These are phyloP conservation scores for Elysia crispata DNA, from an alignment of 2,888 invertebrate species.

Conservation along the genomic window DNA sequence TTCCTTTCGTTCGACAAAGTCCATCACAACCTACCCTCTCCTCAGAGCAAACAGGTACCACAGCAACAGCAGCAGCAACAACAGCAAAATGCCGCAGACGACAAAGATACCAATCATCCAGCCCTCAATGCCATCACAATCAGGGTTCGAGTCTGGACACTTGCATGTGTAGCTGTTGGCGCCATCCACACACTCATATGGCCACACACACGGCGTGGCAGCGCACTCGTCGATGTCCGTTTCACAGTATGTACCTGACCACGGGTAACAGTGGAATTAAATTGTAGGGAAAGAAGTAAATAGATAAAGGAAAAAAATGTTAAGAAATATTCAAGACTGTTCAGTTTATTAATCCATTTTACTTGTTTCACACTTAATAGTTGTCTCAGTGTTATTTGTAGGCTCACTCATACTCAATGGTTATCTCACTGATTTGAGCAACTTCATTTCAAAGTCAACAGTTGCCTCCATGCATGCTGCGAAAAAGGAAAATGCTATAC, in stretches of 20 bases:
- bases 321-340: too few relatives aligned
- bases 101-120: slow-evolving; percentile 51
- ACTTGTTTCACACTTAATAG: too few relatives aligned
- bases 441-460: too few relatives aligned
- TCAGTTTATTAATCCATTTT: too few relatives aligned
- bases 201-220: slow-evolving; percentile 43
- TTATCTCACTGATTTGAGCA: too few relatives aligned
- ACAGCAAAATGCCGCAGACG: slow-evolving; percentile 3
- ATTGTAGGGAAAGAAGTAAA: too few relatives aligned
- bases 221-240: slow-evolving; percentile 48
- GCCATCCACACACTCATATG: slow-evolving; percentile 46
- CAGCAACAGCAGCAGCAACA: not conserved
- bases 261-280: not conserved
- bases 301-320: too few relatives aligned
- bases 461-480: too few relatives aligned
- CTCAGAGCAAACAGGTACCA: slow-evolving; percentile 42
- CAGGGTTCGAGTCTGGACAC: slow-evolving; percentile 45
- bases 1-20: not conserved
- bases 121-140: slow-evolving; percentile 49
- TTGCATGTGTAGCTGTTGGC: slow-evolving; percentile 46
- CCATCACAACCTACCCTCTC: slow-evolving; percentile 21
- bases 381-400: too few relatives aligned
- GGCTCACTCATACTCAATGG: too few relatives aligned
- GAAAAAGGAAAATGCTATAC: too few relatives aligned
- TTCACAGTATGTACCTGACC: slow-evolving; percentile 40